These are phyloP conservation scores for Scylla paramamosain DNA, from an alignment of 1,140 invertebrate genomes.

Conservation along the genomic window DNA sequence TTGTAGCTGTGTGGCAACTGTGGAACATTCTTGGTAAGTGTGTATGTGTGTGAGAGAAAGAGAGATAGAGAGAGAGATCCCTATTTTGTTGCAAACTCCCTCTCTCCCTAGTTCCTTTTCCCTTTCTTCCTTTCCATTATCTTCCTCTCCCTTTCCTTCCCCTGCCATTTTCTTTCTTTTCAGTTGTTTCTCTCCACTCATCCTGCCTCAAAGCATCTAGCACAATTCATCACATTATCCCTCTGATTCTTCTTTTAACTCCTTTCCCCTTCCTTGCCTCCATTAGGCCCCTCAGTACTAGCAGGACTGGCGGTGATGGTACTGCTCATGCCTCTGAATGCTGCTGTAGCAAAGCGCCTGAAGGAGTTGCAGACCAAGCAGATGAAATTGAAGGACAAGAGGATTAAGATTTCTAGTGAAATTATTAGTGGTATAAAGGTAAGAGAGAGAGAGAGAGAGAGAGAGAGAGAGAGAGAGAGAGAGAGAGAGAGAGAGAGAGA, in stretches of 20 bases:
- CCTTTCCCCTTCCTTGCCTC: background rate
- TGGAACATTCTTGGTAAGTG: slow-evolving; percentile 86
- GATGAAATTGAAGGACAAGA: slow-evolving; percentile 94
- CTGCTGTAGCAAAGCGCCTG: slow-evolving; percentile 90
- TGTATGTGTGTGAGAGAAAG: too few relatives aligned
- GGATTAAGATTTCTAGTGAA: slow-evolving; percentile 97
- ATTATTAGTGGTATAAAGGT: slow-evolving; percentile 96
- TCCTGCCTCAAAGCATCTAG: too few relatives aligned
- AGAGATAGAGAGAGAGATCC: too few relatives aligned
- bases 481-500: too few relatives aligned
- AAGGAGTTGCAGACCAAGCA: slow-evolving; percentile 88
- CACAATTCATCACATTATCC: background rate
- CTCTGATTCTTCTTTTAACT: too few relatives aligned
- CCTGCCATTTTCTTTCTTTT: too few relatives aligned
- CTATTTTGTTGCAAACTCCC: background rate
- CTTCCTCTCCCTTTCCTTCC: background rate
- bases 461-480: background rate
- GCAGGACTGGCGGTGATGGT: slow-evolving; percentile 96
- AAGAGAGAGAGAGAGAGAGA: background rate
- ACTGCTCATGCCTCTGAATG: slow-evolving; percentile 93
- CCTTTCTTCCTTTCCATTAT: background rate
- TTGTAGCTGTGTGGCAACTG: slow-evolving; percentile 91
- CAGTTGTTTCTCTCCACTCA: too few relatives aligned
- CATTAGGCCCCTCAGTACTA: slow-evolving; percentile 88
- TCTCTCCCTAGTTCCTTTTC: background rate